Conservation (phyloP, 2,888 invertebrate species). For the Melangyna quadrimaculata region DNA sequence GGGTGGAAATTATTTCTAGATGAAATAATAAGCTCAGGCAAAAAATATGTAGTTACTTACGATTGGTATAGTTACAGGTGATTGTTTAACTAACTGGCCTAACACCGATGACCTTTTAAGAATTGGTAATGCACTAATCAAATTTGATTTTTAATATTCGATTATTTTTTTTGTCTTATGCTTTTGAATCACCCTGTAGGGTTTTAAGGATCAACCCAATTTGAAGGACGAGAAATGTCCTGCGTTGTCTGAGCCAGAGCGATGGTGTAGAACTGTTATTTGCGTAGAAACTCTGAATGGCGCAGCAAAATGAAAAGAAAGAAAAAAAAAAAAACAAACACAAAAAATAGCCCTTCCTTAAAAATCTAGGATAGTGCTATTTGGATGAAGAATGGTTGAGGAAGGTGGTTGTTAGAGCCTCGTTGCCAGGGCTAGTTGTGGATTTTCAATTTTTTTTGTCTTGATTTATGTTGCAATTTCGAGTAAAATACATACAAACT, state of each 20-base stretch:
- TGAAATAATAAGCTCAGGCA: too few species aligned
- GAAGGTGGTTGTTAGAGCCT: not conserved
- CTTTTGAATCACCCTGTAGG: slow-evolving; percentile 6
- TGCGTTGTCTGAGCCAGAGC: slow-evolving; percentile 24
- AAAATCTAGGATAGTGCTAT: slow-evolving; percentile 15
- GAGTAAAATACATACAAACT: slow-evolving; percentile 18
- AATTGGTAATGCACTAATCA: too few species aligned
- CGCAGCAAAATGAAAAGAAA: slow-evolving; percentile 17
- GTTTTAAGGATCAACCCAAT: not conserved
- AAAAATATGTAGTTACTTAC: too few species aligned
- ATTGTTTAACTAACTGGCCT: too few species aligned
- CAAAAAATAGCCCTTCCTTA: slow-evolving; percentile 16
- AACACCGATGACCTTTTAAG: too few species aligned
- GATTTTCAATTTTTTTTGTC: slow-evolving; percentile 24
- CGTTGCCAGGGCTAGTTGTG: slow-evolving; percentile 20
- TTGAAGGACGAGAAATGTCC: slow-evolving; percentile 27
- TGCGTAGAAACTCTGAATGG: slow-evolving; percentile 35
- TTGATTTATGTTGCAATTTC: slow-evolving; percentile 69
- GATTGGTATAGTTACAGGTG: too few species aligned
- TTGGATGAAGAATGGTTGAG: not conserved
- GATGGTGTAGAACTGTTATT: slow-evolving; percentile 49
- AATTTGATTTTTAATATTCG: too few species aligned
- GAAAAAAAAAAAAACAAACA: too few species aligned
- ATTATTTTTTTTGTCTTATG: too few species aligned
- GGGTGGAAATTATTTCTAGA: too few species aligned